A percentile compares a stretch with the other conserved stretches of the same genome.
phyloP scores from a whole-genome alignment of 1,140 invertebrate species.

The Conus betulinus region DNA sequence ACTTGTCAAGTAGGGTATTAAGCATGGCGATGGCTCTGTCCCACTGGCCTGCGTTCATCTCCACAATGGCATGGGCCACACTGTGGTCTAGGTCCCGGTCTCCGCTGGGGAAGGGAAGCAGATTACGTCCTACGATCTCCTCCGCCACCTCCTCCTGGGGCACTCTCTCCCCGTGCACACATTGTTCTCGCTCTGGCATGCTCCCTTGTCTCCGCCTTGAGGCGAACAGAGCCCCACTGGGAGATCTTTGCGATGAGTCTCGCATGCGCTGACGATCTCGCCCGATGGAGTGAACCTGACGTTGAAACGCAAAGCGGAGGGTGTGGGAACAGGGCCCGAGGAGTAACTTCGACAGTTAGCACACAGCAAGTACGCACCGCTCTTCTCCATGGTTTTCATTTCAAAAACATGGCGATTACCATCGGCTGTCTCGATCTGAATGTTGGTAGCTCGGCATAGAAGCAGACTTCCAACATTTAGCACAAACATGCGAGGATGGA shows the following conservation, averaged over 20 bases:
- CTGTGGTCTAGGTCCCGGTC: slow-evolving; percentile 50
- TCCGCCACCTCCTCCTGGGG: slow-evolving; percentile 52
- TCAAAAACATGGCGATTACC: slow-evolving; percentile 65
- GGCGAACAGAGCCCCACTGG: slow-evolving; percentile 57
- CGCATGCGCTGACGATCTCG: slow-evolving; percentile 60
- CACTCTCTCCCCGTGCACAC: not conserved
- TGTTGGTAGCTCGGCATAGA: slow-evolving; percentile 60
- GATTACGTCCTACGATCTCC: slow-evolving; percentile 49
- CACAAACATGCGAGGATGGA: slow-evolving; percentile 15
- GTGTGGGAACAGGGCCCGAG: slow-evolving; percentile 18
- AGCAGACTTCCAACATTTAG: slow-evolving; percentile 27
- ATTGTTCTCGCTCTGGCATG: slow-evolving; percentile 41
- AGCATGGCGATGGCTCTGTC: slow-evolving; percentile 26
- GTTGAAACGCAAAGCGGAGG: slow-evolving; percentile 54
- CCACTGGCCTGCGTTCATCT: slow-evolving; percentile 22
- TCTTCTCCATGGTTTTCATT: slow-evolving; percentile 60
- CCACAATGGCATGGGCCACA: slow-evolving; percentile 37
- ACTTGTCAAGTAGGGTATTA: slow-evolving; percentile 33
- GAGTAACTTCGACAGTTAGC: slow-evolving; percentile 46
- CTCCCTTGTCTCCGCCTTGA: slow-evolving; percentile 21
- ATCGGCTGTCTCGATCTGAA: slow-evolving; percentile 68
- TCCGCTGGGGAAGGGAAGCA: slow-evolving; percentile 59
- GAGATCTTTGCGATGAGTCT: slow-evolving; percentile 45
- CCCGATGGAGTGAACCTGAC: slow-evolving; percentile 58
- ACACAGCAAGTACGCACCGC: slow-evolving; percentile 57